Percentiles rank a stretch among this genome's conserved stretches.
phyloP scores from a whole-genome alignment of 1,140 invertebrate species.

The Microplitis demolitor region DNA sequence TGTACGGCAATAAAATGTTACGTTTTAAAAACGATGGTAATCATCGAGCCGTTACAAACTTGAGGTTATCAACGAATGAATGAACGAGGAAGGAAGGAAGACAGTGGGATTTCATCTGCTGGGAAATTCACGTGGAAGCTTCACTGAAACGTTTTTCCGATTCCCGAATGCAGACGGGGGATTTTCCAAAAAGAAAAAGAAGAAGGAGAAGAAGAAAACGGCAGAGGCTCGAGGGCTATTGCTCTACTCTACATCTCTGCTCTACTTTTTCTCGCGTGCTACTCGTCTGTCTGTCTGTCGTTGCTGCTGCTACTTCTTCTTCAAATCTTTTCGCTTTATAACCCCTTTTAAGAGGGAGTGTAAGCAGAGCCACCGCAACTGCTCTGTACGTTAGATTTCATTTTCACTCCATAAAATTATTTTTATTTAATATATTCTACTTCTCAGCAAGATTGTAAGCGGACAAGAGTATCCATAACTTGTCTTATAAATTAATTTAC shows the following conservation, averaged over 20 bases:
- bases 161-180: slow-evolving; percentile 2
- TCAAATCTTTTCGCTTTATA: slow-evolving; percentile 27
- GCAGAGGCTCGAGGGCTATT: neutral
- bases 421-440: no score
- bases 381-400: neutral
- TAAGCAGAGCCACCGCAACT: neutral
- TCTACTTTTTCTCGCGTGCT: neutral
- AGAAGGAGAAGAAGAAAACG: neutral
- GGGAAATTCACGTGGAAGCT: neutral
- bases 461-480: no score
- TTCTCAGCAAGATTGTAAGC: no score
- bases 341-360: neutral
- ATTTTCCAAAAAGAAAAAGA: neutral
- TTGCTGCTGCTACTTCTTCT: slow-evolving; percentile 1
- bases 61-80: neutral
- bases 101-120: neutral
- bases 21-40: neutral
- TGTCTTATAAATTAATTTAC: slow-evolving; percentile 28
- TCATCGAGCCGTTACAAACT: neutral
- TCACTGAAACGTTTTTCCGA: slow-evolving; percentile 16
- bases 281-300: neutral
- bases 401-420: no score
- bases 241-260: neutral
- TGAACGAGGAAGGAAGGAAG: neutral
- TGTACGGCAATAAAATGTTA: neutral